Percentiles rank a stretch among this genome's conserved stretches.
Evolutionary conservation across 2,797 vertebrate genomes (phyloP).

Genomic region (Muscicapa comitata): DNA sequence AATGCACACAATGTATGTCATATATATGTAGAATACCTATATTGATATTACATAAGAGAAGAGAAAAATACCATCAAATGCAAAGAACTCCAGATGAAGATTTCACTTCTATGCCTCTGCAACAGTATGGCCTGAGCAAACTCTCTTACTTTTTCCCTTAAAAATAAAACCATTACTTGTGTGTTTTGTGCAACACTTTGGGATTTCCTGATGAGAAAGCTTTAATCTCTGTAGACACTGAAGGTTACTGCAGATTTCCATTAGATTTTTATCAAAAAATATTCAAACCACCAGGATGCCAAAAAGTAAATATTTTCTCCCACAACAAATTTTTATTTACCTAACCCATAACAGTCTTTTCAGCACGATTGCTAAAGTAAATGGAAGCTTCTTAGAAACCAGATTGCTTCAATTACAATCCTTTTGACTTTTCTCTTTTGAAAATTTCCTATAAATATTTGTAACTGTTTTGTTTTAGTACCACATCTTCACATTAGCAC

Average conservation of each 20-base stretch:
- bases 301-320: neutral
- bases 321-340: neutral
- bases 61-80: neutral
- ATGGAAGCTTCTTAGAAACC: neutral
- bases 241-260: neutral
- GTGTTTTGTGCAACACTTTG: neutral
- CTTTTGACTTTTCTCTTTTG: neutral
- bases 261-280: neutral
- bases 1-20: neutral
- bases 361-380: neutral
- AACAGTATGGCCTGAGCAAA: neutral
- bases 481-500: neutral
- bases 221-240: neutral
- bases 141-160: neutral
- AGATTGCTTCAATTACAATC: neutral
- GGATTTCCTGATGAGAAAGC: neutral
- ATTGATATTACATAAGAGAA: neutral
- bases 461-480: neutral
- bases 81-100: neutral
- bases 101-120: neutral
- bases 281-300: neutral
- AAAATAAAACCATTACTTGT: neutral
- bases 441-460: neutral
- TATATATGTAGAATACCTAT: neutral
- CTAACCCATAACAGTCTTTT: neutral